These are phyloP conservation scores for Drosophila imparisetae DNA, from an alignment of 2,888 invertebrate genomes.

Conservation along the genomic window DNA sequence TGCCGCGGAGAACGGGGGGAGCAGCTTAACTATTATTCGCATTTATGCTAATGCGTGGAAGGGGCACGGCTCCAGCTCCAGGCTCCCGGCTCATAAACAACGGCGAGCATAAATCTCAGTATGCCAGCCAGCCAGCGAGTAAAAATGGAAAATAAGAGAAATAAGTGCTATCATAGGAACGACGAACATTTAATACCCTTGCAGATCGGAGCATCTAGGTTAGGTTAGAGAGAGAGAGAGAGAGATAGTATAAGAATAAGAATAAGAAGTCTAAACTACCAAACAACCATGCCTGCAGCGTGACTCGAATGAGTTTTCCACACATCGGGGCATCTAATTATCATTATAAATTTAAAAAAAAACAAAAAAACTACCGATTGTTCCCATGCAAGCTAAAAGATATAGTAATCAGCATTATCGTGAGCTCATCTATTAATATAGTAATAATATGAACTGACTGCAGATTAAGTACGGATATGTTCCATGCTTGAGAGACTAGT, in stretches of 20 bases:
- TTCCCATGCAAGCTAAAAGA: background rate
- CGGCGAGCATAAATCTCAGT: constrained; percentile 68
- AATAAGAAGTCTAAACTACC: no score
- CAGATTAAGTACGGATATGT: background rate
- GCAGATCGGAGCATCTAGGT: background rate
- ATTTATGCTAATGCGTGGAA: constrained; percentile 56
- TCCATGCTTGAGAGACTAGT: background rate
- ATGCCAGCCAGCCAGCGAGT: constrained; percentile 14
- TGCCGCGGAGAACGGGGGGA: background rate
- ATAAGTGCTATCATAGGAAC: background rate
- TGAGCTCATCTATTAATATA: background rate
- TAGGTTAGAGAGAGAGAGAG: no score
- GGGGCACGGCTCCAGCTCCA: background rate
- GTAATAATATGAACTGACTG: background rate
- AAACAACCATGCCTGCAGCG: no score
- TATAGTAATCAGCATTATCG: background rate
- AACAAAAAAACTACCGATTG: background rate
- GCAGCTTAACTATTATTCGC: constrained; percentile 30
- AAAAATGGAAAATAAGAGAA: background rate
- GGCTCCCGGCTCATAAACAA: constrained; percentile 47
- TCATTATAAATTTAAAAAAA: no score
- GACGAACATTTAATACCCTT: background rate
- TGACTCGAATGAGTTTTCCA: no score
- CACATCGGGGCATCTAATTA: background rate
- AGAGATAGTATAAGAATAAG: no score